Evolutionary conservation across 1,140 invertebrate species (phyloP).

Genomic region (Euschistus heros): DNA sequence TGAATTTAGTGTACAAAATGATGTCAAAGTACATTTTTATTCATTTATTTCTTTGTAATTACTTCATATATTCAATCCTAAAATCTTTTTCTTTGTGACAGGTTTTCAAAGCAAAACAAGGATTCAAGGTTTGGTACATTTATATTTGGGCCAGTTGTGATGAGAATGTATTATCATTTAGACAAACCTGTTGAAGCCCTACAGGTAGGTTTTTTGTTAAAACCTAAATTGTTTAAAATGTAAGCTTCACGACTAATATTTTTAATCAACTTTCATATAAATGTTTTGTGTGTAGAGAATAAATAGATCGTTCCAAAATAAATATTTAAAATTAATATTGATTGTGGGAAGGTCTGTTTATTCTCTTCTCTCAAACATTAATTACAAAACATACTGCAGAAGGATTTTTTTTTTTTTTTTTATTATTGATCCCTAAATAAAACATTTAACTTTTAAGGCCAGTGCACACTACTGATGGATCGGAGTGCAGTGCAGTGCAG

Average conservation of each 20-base stretch:
- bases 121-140: slow-evolving; percentile 63
- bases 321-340: too few relatives aligned
- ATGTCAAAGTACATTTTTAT: slow-evolving; percentile 45
- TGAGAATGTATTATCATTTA: slow-evolving; percentile 62
- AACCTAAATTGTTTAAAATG: not conserved
- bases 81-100: slow-evolving; percentile 33
- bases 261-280: not conserved
- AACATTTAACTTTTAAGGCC: too few relatives aligned
- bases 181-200: slow-evolving; percentile 57
- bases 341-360: too few relatives aligned
- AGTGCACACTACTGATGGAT: too few relatives aligned
- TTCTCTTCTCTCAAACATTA: too few relatives aligned
- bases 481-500: too few relatives aligned
- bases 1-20: slow-evolving; percentile 54
- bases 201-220: slow-evolving; percentile 34
- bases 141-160: slow-evolving; percentile 70
- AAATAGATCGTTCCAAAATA: too few relatives aligned
- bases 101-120: slow-evolving; percentile 60
- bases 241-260: not conserved
- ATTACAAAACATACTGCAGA: too few relatives aligned
- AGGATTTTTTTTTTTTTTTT: too few relatives aligned
- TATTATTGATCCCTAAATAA: too few relatives aligned
- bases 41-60: not conserved
- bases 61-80: slow-evolving; percentile 1
- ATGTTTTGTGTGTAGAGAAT: too few relatives aligned